phyloP scores from a whole-genome alignment of 1,140 invertebrate genomes.

The Rhagoletis pomonella region DNA sequence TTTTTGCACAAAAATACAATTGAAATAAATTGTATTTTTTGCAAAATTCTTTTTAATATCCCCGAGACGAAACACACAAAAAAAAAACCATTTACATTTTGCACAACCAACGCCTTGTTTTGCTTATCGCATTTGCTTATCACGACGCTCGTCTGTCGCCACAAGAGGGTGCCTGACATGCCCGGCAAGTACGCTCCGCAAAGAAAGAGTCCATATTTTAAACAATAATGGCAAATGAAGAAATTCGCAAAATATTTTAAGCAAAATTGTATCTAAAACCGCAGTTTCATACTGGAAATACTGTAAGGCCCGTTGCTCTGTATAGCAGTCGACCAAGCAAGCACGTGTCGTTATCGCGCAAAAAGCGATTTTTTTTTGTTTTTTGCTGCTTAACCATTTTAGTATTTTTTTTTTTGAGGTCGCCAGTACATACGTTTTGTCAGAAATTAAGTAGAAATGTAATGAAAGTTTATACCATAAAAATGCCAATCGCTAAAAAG shows the following conservation, averaged over 20 bases:
- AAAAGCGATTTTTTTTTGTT: background rate
- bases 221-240: background rate
- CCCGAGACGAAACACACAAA: background rate
- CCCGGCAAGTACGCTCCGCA: background rate
- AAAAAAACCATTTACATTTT: background rate
- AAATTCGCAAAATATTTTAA: background rate
- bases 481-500: too few relatives aligned
- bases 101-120: background rate
- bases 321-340: background rate
- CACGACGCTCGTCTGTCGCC: background rate
- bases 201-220: background rate
- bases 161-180: background rate
- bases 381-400: too few relatives aligned
- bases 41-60: background rate
- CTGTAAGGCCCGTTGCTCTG: too few relatives aligned
- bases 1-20: background rate
- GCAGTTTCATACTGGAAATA: background rate
- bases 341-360: background rate
- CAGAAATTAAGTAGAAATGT: too few relatives aligned
- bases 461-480: too few relatives aligned
- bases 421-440: too few relatives aligned
- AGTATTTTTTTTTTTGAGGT: too few relatives aligned
- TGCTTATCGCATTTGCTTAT: conserved; percentile 3
- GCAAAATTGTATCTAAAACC: background rate
- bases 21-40: background rate